Evolutionary conservation across 2,888 invertebrate species (phyloP).

Genomic region (Spisula subtruncata): DNA sequence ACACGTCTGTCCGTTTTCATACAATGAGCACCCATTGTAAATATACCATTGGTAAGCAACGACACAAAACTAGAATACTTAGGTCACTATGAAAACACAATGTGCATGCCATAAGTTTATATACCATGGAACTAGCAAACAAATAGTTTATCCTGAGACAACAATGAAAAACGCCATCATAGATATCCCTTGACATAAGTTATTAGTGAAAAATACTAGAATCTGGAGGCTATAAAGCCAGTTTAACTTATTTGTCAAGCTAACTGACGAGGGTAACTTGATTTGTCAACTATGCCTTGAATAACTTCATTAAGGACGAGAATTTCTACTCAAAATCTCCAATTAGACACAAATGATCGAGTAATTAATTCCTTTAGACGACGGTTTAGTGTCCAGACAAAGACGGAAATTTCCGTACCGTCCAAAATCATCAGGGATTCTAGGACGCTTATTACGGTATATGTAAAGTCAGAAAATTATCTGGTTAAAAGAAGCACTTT

Average conservation of each 20-base stretch:
- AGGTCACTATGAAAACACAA: too few relatives aligned
- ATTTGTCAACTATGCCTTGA: neutral
- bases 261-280: neutral
- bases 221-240: neutral
- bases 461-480: slow-evolving; percentile 8
- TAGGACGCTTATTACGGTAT: slow-evolving; percentile 1
- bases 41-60: too few relatives aligned
- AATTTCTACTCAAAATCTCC: slow-evolving; percentile 8
- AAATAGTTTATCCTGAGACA: too few relatives aligned
- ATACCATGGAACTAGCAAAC: too few relatives aligned
- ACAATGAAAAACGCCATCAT: too few relatives aligned
- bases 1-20: too few relatives aligned
- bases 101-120: too few relatives aligned
- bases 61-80: too few relatives aligned
- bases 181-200: too few relatives aligned
- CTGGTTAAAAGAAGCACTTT: slow-evolving; percentile 1
- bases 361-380: neutral
- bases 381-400: neutral
- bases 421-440: slow-evolving; percentile 10
- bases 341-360: slow-evolving; percentile 5
- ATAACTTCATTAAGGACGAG: neutral
- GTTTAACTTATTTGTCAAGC: neutral
- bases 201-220: too few relatives aligned
- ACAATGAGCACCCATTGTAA: too few relatives aligned
- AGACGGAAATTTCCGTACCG: neutral